Conservation (phyloP, 2,797 vertebrate species). For the Anabas testudineus region DNA sequence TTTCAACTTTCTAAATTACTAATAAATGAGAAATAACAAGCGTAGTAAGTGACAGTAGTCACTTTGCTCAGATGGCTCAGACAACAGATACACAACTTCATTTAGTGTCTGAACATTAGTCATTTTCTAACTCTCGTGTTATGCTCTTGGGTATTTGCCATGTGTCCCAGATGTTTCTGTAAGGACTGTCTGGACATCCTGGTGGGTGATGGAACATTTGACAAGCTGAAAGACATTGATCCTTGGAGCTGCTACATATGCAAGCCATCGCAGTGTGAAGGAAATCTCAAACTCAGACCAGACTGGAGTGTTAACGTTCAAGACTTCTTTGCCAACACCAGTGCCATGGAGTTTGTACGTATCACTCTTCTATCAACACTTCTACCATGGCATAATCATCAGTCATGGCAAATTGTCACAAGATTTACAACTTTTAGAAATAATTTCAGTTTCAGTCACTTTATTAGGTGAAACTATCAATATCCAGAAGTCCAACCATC, state of each 20-base stretch:
- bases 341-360: conserved; percentile 91
- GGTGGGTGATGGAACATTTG: conserved; percentile 87
- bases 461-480: too few species aligned
- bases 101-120: too few species aligned
- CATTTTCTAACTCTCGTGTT: neutral
- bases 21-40: neutral
- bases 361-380: neutral
- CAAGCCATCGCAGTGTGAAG: conserved; percentile 82
- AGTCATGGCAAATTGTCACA: too few species aligned
- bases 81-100: too few species aligned
- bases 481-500: too few species aligned
- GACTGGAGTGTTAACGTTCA: conserved; percentile 92
- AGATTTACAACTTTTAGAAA: too few species aligned
- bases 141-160: neutral
- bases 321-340: conserved; percentile 92
- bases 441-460: too few species aligned
- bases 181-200: conserved; percentile 93
- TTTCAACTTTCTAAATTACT: neutral
- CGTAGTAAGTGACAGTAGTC: too few species aligned
- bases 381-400: too few species aligned
- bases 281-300: conserved; percentile 86
- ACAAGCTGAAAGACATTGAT: conserved; percentile 87
- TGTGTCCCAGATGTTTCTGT: conserved; percentile 91
- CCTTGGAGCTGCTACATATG: conserved; percentile 97
- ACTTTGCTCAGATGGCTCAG: too few species aligned